phyloP scores from a whole-genome alignment of 2,113 vertebrate genomes.

The Melanerpes aurifrons region DNA sequence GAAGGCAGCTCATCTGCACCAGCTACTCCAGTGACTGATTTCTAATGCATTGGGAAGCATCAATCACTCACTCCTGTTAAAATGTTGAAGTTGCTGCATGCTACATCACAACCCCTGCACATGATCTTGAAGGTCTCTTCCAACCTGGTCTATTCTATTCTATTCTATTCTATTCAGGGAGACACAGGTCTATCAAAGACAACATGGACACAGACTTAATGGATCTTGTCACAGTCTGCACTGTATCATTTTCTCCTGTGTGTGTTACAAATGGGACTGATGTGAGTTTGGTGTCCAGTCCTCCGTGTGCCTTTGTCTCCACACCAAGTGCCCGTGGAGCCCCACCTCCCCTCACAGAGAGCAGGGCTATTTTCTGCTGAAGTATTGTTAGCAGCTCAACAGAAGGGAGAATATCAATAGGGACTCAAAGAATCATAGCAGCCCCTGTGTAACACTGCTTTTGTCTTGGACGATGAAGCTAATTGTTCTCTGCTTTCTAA shows the following conservation, averaged over 20 bases:
- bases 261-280: background rate
- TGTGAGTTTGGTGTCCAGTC: background rate
- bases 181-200: background rate
- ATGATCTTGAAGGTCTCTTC: too few relatives aligned
- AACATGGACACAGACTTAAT: background rate
- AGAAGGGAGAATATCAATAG: background rate
- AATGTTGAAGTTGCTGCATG: background rate
- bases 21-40: slow-evolving; percentile 10
- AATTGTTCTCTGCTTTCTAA: slow-evolving; percentile 34
- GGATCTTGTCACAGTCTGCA: background rate
- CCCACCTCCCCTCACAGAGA: background rate
- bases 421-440: background rate
- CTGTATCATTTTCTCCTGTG: accelerated
- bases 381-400: background rate
- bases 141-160: too few relatives aligned
- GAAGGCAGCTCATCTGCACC: background rate
- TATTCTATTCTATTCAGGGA: background rate
- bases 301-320: accelerated
- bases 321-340: background rate
- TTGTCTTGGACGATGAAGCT: slow-evolving; percentile 29
- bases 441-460: background rate
- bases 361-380: background rate
- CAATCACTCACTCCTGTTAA: background rate
- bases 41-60: background rate
- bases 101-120: background rate